A percentile compares a stretch with the other conserved stretches of the same genome.
These are phyloP conservation scores for Neoarius graeffei DNA, from an alignment of 2,113 vertebrate genomes.

Conservation along the genomic window DNA sequence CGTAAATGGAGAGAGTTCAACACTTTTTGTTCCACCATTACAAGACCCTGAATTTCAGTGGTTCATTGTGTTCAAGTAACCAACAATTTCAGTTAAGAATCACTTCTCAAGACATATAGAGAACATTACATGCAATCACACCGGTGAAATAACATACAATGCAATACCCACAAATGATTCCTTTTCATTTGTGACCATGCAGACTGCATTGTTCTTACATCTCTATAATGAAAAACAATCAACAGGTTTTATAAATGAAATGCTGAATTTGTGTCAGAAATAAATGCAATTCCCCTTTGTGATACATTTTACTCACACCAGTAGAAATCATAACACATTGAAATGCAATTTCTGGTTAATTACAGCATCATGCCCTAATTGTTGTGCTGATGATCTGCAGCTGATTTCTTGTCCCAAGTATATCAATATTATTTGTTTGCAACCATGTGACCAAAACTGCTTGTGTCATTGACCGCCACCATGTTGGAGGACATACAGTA, in stretches of 20 bases:
- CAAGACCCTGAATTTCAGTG: not conserved
- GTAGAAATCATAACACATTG: not conserved
- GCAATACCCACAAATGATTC: not conserved
- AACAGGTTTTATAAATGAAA: not conserved
- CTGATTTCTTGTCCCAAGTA: not conserved
- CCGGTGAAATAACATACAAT: not conserved
- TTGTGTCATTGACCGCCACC: too few relatives aligned
- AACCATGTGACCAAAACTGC: too few relatives aligned
- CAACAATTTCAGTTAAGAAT: not conserved
- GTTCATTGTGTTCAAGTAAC: too few relatives aligned
- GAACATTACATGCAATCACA: not conserved
- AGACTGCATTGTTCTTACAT: not conserved
- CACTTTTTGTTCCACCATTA: not conserved
- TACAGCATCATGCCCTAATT: not conserved
- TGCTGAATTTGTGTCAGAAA: not conserved
- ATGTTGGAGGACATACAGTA: too few relatives aligned
- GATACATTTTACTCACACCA: not conserved
- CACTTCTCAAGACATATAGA: not conserved
- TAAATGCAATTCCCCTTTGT: not conserved
- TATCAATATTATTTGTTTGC: not conserved
- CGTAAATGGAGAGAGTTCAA: not conserved
- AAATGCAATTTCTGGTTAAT: not conserved
- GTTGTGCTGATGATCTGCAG: not conserved
- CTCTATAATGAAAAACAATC: not conserved
- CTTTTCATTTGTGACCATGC: not conserved